Evolutionary conservation across 37 sponge, comb jelly and placozoan species (phyloP), one percentile per base, ranked within the genome.

Genomic region (Aplysina aerophoba): DNA sequence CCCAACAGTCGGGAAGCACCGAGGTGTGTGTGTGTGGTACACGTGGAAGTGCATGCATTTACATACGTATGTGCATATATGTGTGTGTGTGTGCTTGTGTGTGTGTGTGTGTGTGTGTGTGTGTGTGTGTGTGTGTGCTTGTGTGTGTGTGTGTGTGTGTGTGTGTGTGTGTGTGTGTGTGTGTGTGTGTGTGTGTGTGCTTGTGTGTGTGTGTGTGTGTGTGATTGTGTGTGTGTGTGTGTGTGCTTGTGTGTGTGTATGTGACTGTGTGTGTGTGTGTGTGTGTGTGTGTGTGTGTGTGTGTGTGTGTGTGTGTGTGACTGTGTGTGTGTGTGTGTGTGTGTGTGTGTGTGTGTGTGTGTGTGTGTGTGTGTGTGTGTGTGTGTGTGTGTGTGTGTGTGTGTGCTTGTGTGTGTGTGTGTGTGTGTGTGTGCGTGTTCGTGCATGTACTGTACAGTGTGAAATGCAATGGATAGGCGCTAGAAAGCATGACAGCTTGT

Each of bases 71-170:
- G 63, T 62, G 63, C 27, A 25, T 62, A 14, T 11, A 14, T 62
- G 63, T 69, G 34, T 30, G 34, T 69, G 71, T 69, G 71, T 69
- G 71, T 69, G 71, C 30, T 33, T 27, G 71, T 69, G 71, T 69
- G 71, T 69, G 71, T 69, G 71, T 69, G 71, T 69, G 71, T 69
- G 71, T 69, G 71, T 69, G 71, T 69, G 34, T 27, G 71, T 69
- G 71, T 6, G 71, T 69, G 71, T 69, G 71, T 69, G 71, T 69
- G 34, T 69, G 71, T 27, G 34, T 69, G 34, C 30, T 33, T 69
- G 71, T 69, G 71, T 69, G 71, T 69, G 71, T 27, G 71, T 69
- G 71, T 69, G 71, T 69, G 71, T 69, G 71, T 69, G 71, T 69
- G 71, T 69, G 71, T 1, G 34, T 69, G 34, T 69, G 71, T 35